These are phyloP conservation scores for Psilanteris sp. DNA, from an alignment of 1,140 invertebrate genomes.

Conservation along the genomic window DNA sequence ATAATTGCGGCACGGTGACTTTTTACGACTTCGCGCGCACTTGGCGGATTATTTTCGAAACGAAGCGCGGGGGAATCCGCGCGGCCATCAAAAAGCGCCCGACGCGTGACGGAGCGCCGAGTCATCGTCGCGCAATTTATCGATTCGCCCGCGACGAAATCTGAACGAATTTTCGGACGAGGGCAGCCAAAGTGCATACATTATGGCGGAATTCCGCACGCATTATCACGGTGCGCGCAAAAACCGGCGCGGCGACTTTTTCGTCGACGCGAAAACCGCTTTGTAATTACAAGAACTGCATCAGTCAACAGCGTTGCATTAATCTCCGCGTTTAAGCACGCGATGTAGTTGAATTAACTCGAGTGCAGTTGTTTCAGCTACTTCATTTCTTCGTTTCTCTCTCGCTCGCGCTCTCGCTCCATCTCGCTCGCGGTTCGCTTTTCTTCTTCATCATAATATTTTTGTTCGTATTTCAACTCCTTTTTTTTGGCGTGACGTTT, in stretches of 20 bases:
- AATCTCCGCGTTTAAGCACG: constrained; percentile 55
- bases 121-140: constrained; percentile 53
- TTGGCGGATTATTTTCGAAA: neutral
- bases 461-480: too few species aligned
- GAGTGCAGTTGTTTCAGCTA: constrained; percentile 52
- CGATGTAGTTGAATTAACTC: constrained; percentile 58
- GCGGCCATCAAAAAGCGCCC: constrained; percentile 11
- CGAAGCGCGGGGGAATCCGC: neutral
- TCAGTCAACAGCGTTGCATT: constrained; percentile 54
- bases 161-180: neutral
- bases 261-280: constrained; percentile 47
- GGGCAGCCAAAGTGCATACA: constrained; percentile 44
- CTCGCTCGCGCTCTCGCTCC: too few species aligned
- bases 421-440: too few species aligned
- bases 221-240: constrained; percentile 31
- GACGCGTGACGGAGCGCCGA: constrained; percentile 15
- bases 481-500: constrained; percentile 41
- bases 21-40: constrained; percentile 13
- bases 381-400: constrained; percentile 41
- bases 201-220: constrained; percentile 38
- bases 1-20: constrained; percentile 30
- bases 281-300: constrained; percentile 57
- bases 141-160: constrained; percentile 19
- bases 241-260: constrained; percentile 45
- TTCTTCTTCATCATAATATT: too few species aligned